Evolutionary conservation across 2,113 vertebrate genomes (phyloP).

Genomic region (Zosterops borbonicus): DNA sequence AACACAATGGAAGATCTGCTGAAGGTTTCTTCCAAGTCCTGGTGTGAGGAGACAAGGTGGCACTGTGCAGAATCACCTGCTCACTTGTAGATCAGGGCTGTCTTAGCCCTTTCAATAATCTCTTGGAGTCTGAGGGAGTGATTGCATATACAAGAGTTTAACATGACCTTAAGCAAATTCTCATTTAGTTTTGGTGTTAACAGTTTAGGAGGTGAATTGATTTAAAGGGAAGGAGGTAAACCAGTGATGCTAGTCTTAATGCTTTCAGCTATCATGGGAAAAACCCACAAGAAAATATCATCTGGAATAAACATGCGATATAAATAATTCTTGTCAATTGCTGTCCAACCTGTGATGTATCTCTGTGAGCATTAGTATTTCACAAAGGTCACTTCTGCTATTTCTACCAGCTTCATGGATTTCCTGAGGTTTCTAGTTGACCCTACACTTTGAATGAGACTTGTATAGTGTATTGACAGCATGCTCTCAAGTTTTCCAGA

Average conservation of each 20-base stretch:
- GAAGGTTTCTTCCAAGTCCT: not conserved
- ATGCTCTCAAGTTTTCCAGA: not conserved
- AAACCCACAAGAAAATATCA: not conserved
- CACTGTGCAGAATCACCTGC: not conserved
- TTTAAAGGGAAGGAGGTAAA: not conserved
- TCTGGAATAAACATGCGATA: not conserved
- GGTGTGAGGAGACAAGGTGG: not conserved
- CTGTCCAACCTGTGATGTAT: not conserved
- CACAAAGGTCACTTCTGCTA: not conserved
- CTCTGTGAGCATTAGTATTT: not conserved
- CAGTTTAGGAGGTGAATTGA: not conserved
- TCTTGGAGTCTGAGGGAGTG: not conserved
- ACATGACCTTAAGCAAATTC: not conserved
- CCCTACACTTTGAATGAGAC: not conserved
- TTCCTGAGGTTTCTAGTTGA: not conserved
- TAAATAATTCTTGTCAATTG: not conserved
- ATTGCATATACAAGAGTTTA: not conserved
- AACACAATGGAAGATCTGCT: not conserved
- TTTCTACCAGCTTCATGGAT: not conserved
- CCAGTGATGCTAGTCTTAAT: not conserved
- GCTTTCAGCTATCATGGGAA: not conserved
- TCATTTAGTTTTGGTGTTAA: not conserved
- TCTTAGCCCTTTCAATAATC: not conserved
- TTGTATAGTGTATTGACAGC: not conserved
- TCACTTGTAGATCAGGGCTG: not conserved